Conservation (phyloP, 2,113 vertebrate genomes). For the Rhea pennata region DNA sequence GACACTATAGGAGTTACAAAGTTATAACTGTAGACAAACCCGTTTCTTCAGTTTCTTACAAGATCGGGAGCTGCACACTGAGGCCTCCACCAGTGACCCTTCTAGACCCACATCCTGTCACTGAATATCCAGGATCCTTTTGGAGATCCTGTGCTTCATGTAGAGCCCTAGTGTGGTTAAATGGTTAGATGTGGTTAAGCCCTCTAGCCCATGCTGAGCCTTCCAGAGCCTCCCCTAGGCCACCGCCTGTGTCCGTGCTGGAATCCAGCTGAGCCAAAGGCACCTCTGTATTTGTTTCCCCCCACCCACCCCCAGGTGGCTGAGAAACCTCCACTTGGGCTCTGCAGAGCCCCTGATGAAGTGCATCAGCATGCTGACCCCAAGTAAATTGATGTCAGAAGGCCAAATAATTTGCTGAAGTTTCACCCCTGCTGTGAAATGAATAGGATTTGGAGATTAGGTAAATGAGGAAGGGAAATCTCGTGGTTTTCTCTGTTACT, state of each 20-base stretch:
- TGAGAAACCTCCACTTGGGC: not conserved
- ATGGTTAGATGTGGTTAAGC: not conserved
- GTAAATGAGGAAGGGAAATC: conserved; percentile 44
- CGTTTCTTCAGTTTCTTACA: not conserved
- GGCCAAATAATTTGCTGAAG: not conserved
- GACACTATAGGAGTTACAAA: not conserved
- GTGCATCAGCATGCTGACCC: not conserved
- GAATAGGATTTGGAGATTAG: not conserved
- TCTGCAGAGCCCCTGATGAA: not conserved
- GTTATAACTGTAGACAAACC: not conserved
- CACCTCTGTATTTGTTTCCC: not conserved
- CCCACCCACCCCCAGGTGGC: too few species aligned
- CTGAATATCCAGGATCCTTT: not conserved
- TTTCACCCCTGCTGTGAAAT: conserved; percentile 12
- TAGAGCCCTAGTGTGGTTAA: not conserved
- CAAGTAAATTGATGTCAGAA: not conserved
- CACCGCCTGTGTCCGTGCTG: not conserved
- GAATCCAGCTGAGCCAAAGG: not conserved
- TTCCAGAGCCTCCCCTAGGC: not conserved
- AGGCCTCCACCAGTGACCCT: not conserved
- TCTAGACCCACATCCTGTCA: not conserved
- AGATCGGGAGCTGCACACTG: not conserved
- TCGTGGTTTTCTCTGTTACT: not conserved
- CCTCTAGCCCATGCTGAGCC: not conserved
- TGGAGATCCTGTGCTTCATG: not conserved